A percentile compares a stretch with the other conserved stretches of the same genome.
Conservation (phyloP, 2,888 invertebrate species). For the Aphidius colemani region DNA sequence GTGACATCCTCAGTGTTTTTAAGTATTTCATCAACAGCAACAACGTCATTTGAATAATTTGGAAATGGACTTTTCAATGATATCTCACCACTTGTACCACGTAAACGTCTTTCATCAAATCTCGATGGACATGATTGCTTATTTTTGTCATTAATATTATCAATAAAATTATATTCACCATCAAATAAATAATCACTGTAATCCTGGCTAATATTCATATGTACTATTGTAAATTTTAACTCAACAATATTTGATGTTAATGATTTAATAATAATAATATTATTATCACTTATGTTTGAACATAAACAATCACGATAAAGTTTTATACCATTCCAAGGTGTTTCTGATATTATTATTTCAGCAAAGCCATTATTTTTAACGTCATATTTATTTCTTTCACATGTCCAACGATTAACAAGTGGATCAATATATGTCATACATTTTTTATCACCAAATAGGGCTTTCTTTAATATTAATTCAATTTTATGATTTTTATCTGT, state of each 20-base stretch:
- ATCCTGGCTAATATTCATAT: constrained; percentile 83
- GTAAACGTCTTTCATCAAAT: constrained; percentile 69
- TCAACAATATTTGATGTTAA: constrained; percentile 73
- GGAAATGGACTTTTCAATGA: constrained; percentile 68
- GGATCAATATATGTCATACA: constrained; percentile 72
- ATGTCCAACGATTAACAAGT: constrained; percentile 70
- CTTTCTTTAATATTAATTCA: constrained; percentile 72
- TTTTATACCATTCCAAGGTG: constrained; percentile 63
- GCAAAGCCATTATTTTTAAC: constrained; percentile 39
- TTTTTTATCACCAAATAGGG: constrained; percentile 71
- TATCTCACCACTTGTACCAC: constrained; percentile 77
- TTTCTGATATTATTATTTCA: constrained; percentile 48
- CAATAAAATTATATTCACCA: constrained; percentile 72
- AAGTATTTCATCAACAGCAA: constrained; percentile 35
- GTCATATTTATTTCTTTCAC: constrained; percentile 60
- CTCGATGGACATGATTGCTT: constrained; percentile 66
- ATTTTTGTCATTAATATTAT: constrained; percentile 41
- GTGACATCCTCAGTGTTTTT: constrained; percentile 49
- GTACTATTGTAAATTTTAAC: constrained; percentile 74
- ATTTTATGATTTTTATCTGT: constrained; percentile 72
- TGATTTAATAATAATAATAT: constrained; percentile 58
- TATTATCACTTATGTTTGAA: constrained; percentile 71
- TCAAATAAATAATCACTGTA: constrained; percentile 81
- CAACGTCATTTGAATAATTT: constrained; percentile 34
- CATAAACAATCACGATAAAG: constrained; percentile 76